A percentile compares a stretch with the other conserved stretches of the same genome.
Evolutionary conservation across 2,797 vertebrate genomes (phyloP).

Genomic region (Pteropus rufus): DNA sequence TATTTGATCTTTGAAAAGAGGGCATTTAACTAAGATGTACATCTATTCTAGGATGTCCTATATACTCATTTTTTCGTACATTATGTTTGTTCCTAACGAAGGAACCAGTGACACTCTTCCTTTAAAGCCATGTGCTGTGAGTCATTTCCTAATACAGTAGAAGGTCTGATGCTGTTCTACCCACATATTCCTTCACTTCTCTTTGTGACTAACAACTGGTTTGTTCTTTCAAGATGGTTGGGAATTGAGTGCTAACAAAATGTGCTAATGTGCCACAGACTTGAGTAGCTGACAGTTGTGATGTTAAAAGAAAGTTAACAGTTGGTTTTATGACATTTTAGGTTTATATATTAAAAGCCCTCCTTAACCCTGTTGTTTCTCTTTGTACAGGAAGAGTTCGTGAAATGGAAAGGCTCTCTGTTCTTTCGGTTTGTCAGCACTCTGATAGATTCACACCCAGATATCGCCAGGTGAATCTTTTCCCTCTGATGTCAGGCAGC

Average conservation of each 20-base stretch:
- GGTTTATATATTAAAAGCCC: background rate
- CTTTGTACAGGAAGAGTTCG: constrained; percentile 91
- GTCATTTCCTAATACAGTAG: background rate
- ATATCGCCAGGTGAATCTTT: constrained; percentile 89
- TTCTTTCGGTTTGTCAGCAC: constrained; percentile 92
- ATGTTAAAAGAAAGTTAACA: background rate
- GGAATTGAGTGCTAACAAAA: background rate
- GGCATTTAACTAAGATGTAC: background rate
- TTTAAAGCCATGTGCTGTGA: background rate
- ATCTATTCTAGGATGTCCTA: background rate
- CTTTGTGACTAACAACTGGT: background rate
- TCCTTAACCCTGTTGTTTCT: background rate
- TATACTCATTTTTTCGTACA: background rate
- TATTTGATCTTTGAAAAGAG: background rate
- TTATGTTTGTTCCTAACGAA: background rate
- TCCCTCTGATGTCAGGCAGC: background rate
- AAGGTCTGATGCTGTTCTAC: background rate
- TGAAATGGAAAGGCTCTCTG: constrained; percentile 95
- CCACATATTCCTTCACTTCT: background rate
- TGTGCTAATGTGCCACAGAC: background rate
- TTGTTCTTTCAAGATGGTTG: background rate
- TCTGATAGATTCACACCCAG: constrained; percentile 90
- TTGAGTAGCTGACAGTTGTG: background rate
- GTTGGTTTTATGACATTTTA: background rate
- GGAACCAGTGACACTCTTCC: background rate